Conservation (phyloP, 2,113 vertebrate species). For the Eulemur macaco region DNA sequence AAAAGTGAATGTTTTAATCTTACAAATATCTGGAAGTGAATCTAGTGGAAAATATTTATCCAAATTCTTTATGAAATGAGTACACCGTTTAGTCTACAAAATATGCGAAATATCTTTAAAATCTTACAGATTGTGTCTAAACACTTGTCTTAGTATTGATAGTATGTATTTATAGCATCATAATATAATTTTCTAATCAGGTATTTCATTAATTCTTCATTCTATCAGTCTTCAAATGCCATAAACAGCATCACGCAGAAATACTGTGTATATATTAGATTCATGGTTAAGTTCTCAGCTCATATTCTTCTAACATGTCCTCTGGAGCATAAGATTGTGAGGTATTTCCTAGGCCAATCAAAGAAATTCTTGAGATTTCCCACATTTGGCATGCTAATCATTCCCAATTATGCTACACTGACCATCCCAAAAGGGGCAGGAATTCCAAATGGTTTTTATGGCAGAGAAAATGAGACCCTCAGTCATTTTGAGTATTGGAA, state of each 20-base stretch:
- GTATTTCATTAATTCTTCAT: background rate
- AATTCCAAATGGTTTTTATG: background rate
- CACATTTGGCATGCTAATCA: background rate
- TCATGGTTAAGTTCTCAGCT: background rate
- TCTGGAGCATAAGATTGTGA: background rate
- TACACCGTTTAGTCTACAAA: background rate
- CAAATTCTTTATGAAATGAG: background rate
- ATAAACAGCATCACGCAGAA: background rate
- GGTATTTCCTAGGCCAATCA: background rate
- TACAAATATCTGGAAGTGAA: background rate
- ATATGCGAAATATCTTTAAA: background rate
- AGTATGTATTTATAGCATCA: background rate
- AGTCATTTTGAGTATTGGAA: background rate
- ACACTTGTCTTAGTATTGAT: background rate
- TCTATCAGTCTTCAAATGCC: background rate
- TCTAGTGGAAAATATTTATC: background rate
- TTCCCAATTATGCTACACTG: background rate
- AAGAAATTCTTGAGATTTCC: background rate
- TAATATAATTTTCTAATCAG: background rate
- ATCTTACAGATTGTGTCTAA: background rate
- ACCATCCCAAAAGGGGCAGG: background rate
- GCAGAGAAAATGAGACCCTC: background rate
- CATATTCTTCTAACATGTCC: background rate
- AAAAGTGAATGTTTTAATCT: background rate
- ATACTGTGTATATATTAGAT: background rate